Conservation (phyloP, 2,113 vertebrate species). For the Nerophis ophidion region DNA sequence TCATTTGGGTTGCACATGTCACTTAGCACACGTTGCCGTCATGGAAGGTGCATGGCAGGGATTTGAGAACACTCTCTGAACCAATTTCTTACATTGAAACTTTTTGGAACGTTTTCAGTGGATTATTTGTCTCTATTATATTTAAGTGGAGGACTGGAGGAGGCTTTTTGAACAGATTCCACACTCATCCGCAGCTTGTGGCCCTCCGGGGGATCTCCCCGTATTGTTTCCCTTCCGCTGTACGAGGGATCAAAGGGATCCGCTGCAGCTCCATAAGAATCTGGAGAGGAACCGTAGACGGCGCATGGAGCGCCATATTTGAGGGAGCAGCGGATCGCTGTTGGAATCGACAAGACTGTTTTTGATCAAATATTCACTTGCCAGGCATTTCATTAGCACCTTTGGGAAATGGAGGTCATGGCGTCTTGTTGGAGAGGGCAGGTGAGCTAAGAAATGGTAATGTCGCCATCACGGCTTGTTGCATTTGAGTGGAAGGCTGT, state of each 20-base stretch:
- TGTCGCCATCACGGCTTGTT: constrained; percentile 9
- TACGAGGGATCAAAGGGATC: constrained; percentile 49
- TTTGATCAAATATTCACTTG: constrained; percentile 10
- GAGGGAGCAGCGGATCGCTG: constrained; percentile 9
- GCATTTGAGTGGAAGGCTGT: constrained; percentile 19
- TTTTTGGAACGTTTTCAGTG: background rate
- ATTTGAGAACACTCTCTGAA: constrained; percentile 32
- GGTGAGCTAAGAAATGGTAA: constrained; percentile 47
- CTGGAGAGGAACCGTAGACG: constrained; percentile 27
- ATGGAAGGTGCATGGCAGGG: constrained; percentile 4
- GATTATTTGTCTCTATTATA: constrained; percentile 1
- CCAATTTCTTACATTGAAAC: background rate
- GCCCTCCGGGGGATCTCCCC: constrained; percentile 41
- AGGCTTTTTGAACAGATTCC: constrained; percentile 28
- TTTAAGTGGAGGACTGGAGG: background rate
- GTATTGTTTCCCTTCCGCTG: constrained; percentile 42
- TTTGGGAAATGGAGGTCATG: constrained; percentile 65
- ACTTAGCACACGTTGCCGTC: background rate
- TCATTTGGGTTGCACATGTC: constrained; percentile 34
- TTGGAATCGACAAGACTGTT: background rate
- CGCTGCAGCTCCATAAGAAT: constrained; percentile 29
- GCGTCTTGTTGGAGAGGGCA: constrained; percentile 72
- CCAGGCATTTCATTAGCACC: constrained; percentile 1
- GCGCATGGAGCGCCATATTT: constrained; percentile 36
- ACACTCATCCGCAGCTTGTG: constrained; percentile 36